phyloP scores from a whole-genome alignment of 1,140 invertebrate genomes.

The Daktulosphaira vitifoliae region DNA sequence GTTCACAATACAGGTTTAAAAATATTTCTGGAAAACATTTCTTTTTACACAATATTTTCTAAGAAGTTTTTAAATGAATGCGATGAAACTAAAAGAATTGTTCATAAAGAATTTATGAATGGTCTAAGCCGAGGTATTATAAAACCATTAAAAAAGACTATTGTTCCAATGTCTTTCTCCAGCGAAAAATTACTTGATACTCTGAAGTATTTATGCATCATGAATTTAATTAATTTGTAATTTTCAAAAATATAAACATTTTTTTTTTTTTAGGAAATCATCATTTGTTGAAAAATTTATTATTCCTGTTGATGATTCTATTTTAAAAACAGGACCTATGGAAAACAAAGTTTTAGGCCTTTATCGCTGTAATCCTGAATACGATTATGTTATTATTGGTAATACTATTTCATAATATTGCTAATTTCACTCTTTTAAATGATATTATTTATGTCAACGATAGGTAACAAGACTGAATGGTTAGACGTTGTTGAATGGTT shows the following conservation, averaged over 20 bases:
- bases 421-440: neutral
- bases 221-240: no score
- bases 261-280: neutral
- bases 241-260: no score
- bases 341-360: neutral
- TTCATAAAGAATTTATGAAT: neutral
- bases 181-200: neutral
- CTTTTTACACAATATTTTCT: neutral
- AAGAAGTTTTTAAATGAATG: neutral
- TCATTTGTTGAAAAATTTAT: no score
- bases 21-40: neutral
- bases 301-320: neutral
- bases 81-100: neutral
- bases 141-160: neutral
- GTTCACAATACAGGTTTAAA: neutral
- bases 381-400: conserved; percentile 3
- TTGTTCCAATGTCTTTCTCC: neutral
- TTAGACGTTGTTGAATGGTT: conserved; percentile 36
- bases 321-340: no score
- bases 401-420: neutral
- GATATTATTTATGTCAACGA: neutral
- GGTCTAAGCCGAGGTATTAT: neutral
- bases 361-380: neutral
- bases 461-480: conserved; percentile 23
- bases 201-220: neutral